A percentile compares a stretch with the other conserved stretches of the same genome.
phyloP scores from a whole-genome alignment of 2,888 invertebrate species.

The Apamea sordens region DNA sequence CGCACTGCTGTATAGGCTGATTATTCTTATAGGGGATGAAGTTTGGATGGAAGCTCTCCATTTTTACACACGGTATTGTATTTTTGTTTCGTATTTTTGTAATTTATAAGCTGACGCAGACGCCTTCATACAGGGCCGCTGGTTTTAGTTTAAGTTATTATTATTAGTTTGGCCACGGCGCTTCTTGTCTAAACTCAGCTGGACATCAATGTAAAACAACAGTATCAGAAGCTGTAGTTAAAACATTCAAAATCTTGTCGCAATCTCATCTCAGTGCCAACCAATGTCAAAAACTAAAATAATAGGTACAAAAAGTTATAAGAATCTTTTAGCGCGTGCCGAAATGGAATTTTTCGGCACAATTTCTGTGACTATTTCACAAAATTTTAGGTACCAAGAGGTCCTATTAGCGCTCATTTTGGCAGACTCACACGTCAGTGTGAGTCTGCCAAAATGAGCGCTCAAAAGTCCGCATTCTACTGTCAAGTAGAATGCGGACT shows the following conservation, averaged over 20 bases:
- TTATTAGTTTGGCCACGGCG: background rate
- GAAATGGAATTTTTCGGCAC: background rate
- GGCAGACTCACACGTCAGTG: background rate
- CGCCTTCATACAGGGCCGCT: too few relatives aligned
- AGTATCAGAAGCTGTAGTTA: too few relatives aligned
- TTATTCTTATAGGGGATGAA: too few relatives aligned
- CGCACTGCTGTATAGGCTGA: too few relatives aligned
- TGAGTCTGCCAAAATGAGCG: too few relatives aligned
- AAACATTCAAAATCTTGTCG: too few relatives aligned
- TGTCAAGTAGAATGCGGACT: background rate
- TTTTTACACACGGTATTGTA: background rate
- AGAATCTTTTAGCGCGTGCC: background rate
- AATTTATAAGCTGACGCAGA: background rate
- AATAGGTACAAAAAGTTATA: background rate
- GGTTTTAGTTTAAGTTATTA: too few relatives aligned
- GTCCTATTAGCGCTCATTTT: background rate
- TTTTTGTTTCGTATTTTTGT: background rate
- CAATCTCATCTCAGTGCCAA: too few relatives aligned
- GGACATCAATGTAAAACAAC: background rate
- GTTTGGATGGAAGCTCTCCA: background rate
- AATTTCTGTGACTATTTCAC: background rate
- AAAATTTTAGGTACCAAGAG: background rate
- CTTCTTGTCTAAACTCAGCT: background rate
- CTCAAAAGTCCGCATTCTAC: too few relatives aligned
- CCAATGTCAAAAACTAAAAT: too few relatives aligned